A percentile compares a stretch with the other conserved stretches of the same genome.
Evolutionary conservation across 2,113 vertebrate species (phyloP).

Genomic region (Aspidoscelis tigris): DNA sequence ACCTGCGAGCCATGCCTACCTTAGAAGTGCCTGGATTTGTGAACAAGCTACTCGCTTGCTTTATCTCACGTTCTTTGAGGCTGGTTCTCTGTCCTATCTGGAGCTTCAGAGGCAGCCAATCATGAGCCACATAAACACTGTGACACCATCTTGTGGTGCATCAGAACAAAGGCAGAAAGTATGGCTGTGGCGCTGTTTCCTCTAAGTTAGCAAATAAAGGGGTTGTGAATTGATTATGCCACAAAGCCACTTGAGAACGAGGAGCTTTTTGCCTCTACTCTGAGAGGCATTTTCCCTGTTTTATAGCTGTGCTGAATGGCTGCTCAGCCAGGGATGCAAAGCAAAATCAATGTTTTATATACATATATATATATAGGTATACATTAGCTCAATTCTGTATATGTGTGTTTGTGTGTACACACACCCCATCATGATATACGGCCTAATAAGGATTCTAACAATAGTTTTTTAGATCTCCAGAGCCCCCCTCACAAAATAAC

Average conservation of each 20-base stretch:
- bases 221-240: not conserved
- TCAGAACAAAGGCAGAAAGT: constrained; percentile 2
- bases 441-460: not conserved
- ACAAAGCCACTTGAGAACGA: not conserved
- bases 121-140: not conserved
- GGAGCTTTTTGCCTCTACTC: not conserved
- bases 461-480: not conserved
- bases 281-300: not conserved
- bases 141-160: not conserved
- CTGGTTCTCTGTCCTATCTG: not conserved
- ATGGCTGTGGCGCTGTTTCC: not conserved
- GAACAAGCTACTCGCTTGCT: not conserved
- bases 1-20: not conserved
- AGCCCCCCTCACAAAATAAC: not conserved
- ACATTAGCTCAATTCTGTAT: not conserved
- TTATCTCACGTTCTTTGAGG: not conserved
- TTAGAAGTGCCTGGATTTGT: not conserved
- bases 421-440: not conserved
- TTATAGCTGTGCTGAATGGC: not conserved
- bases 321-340: not conserved
- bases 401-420: not conserved
- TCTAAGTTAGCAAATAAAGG: not conserved
- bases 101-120: not conserved
- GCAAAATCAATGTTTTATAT: not conserved
- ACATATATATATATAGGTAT: not conserved